phyloP scores from a whole-genome alignment of 92 coral and sea anemone genomes.

The Diadumene lineata region DNA sequence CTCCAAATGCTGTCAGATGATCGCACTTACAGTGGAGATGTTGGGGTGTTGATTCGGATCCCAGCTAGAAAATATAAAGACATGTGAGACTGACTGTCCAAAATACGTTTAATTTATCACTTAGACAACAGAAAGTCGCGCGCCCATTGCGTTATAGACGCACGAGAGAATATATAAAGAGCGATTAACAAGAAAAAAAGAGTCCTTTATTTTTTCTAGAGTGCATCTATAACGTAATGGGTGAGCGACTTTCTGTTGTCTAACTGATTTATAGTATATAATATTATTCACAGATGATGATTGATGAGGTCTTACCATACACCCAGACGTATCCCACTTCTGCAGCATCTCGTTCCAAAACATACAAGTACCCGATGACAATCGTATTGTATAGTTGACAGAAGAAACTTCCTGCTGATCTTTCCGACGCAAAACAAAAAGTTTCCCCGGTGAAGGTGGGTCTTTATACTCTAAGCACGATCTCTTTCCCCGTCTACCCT shows the following conservation, averaged over 20 bases:
- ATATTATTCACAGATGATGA: too few relatives aligned
- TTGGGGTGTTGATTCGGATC: slow-evolving; percentile 38
- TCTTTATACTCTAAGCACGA: slow-evolving; percentile 62
- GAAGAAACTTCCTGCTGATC: slow-evolving; percentile 36
- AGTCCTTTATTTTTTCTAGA: too few relatives aligned
- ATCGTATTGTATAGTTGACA: slow-evolving; percentile 52
- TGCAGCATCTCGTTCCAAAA: slow-evolving; percentile 59
- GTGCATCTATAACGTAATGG: too few relatives aligned
- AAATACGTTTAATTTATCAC: too few relatives aligned
- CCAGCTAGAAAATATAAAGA: slow-evolving; percentile 33
- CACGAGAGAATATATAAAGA: too few relatives aligned
- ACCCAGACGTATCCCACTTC: slow-evolving; percentile 64
- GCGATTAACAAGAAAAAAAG: too few relatives aligned
- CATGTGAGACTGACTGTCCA: background rate
- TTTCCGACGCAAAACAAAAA: background rate
- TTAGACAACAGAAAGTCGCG: too few relatives aligned
- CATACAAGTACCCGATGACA: slow-evolving; percentile 59
- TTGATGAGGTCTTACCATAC: slow-evolving; percentile 63
- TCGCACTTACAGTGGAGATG: slow-evolving; percentile 63
- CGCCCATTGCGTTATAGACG: too few relatives aligned
- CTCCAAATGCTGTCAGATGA: slow-evolving; percentile 79
- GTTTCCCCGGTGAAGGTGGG: slow-evolving; percentile 54
- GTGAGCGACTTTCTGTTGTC: too few relatives aligned
- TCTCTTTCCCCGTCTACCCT: slow-evolving; percentile 45
- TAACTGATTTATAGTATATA: too few relatives aligned